Evolutionary conservation across 2,113 vertebrate species (phyloP).

Genomic region (Tychaedon coryphoeus): DNA sequence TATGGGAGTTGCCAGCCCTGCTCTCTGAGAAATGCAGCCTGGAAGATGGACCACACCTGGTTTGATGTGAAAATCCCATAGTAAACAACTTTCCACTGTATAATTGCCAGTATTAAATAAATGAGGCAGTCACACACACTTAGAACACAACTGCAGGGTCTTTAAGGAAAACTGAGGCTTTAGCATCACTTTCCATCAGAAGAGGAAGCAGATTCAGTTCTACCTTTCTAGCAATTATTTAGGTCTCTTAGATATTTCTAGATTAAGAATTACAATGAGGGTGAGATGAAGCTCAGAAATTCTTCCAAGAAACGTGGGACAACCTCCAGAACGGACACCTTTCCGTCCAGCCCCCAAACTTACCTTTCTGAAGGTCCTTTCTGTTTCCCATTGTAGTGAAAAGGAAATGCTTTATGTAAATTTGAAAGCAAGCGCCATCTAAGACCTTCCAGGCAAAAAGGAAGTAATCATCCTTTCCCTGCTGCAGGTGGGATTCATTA

Average conservation of each 20-base stretch:
- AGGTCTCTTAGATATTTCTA: not conserved
- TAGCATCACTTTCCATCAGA: not conserved
- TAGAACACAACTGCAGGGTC: not conserved
- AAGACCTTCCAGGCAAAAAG: not conserved
- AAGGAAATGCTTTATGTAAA: not conserved
- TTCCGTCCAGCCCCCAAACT: not conserved
- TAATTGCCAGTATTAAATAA: not conserved
- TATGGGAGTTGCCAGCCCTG: rapidly evolving
- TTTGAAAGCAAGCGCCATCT: not conserved
- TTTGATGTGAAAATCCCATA: not conserved
- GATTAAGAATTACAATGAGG: not conserved
- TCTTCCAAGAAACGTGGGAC: not conserved
- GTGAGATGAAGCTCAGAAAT: not conserved
- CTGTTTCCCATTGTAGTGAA: not conserved
- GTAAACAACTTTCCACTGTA: not conserved
- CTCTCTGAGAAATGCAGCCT: not conserved
- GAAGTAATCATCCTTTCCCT: not conserved
- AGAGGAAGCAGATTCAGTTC: not conserved
- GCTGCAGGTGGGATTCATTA: not conserved
- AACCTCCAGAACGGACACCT: not conserved
- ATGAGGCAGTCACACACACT: not conserved
- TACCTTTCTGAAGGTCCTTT: not conserved
- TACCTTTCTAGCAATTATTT: not conserved
- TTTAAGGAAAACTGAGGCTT: not conserved
- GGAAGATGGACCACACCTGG: not conserved